Conservation (phyloP, 2,888 invertebrate genomes). For the Coenonympha glycerion region DNA sequence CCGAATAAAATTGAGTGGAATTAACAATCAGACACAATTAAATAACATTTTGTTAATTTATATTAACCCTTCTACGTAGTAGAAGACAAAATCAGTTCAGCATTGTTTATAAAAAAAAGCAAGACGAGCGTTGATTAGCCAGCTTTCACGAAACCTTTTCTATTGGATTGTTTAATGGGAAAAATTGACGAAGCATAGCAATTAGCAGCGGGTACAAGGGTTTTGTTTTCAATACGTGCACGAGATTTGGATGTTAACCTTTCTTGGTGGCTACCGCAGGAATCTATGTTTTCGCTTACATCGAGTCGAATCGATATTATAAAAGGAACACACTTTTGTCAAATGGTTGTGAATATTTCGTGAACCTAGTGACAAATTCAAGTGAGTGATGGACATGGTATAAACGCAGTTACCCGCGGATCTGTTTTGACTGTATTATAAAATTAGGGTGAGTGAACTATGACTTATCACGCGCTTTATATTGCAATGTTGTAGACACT, state of each 20-base stretch:
- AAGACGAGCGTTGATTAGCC: slow-evolving; percentile 5
- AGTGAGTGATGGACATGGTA: slow-evolving; percentile 49
- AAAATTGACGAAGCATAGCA: slow-evolving; percentile 20
- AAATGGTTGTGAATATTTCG: slow-evolving; percentile 61
- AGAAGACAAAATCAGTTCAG: slow-evolving; percentile 5
- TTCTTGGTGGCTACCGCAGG: slow-evolving; percentile 38
- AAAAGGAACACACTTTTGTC: slow-evolving; percentile 47
- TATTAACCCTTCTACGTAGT: slow-evolving; percentile 3
- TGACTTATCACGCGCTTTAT: slow-evolving; percentile 10
- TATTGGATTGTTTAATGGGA: slow-evolving; percentile 21
- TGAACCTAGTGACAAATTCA: slow-evolving; percentile 44
- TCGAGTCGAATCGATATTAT: slow-evolving; percentile 52
- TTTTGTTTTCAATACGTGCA: slow-evolving; percentile 17
- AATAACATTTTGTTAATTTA: slow-evolving; percentile 6
- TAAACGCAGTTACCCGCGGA: slow-evolving; percentile 27
- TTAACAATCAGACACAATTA: slow-evolving; percentile 11
- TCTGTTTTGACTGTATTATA: slow-evolving; percentile 26
- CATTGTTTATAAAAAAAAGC: slow-evolving; percentile 1
- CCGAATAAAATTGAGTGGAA: slow-evolving; percentile 12
- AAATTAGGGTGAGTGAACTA: slow-evolving; percentile 34
- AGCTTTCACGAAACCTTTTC: slow-evolving; percentile 33
- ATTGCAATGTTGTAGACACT: not conserved
- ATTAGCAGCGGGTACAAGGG: slow-evolving; percentile 17
- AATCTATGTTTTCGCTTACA: slow-evolving; percentile 43
- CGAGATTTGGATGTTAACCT: slow-evolving; percentile 42